A percentile compares a stretch with the other conserved stretches of the same genome.
Conservation (phyloP, 2,888 invertebrate species). For the Andricus quercusramuli region DNA sequence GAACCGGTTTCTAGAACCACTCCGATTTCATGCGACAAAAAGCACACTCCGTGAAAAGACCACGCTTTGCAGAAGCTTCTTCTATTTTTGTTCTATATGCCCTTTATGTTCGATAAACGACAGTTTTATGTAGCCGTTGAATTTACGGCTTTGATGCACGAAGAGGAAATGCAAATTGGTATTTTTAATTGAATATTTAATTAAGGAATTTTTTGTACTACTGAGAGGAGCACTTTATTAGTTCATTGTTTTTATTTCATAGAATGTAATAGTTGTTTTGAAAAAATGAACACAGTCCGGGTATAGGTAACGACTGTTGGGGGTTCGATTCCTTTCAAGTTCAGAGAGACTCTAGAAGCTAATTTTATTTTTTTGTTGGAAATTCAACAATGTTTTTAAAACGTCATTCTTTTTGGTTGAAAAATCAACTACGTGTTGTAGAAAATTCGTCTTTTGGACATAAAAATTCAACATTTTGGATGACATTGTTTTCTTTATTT, state of each 20-base stretch:
- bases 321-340: too few species aligned
- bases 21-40: conserved; percentile 39
- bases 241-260: background rate
- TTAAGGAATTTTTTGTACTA: too few species aligned
- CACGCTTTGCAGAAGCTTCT: conserved; percentile 20
- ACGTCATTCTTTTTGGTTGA: too few species aligned
- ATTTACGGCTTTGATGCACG: background rate
- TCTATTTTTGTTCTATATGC: conserved; percentile 30
- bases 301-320: too few species aligned
- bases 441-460: too few species aligned
- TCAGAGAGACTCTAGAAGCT: too few species aligned
- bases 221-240: background rate
- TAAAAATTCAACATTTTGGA: too few species aligned
- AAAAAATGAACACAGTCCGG: background rate
- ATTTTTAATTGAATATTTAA: background rate
- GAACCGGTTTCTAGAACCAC: conserved; percentile 34
- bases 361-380: too few species aligned
- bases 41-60: conserved; percentile 26
- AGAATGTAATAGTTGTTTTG: background rate
- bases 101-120: conserved; percentile 26
- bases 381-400: too few species aligned
- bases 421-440: too few species aligned
- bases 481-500: too few species aligned
- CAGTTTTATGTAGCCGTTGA: background rate
- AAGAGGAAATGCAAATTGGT: background rate